Evolutionary conservation across 2,113 vertebrate species (phyloP), one percentile per base, ranked within the genome.

Genomic region (Lamprologus tigripictilis): DNA sequence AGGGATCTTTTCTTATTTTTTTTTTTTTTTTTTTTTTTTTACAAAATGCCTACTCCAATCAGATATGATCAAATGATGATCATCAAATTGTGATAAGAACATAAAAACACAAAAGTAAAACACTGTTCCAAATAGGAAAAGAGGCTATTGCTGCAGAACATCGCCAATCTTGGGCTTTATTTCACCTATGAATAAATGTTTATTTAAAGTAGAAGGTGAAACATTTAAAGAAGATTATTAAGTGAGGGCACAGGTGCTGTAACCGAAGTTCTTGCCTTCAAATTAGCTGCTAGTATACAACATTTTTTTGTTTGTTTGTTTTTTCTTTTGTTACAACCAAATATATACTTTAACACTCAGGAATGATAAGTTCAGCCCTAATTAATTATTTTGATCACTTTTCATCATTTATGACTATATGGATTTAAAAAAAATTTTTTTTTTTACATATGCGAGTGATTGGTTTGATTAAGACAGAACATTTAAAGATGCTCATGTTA

Each of bases 351-450:
- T 68, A 68, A 37, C 4, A 21, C 33, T n/a, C 4, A 68, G 33
- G 33, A 68, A n/a, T 37, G 61, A 68, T 37, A 13, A 35, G 0
- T 40, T 37, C 61, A 13, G 9, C 61, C 19, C 61, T 66, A 66
- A 66, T 66, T n/a, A 37, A 37, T 37, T 37, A 12, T 35, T 21
- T n/a, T 37, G 33, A 68, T 68, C 6, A 13, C 63, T 21, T 68
- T 68, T 35, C 31, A 35, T 37, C 17, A 66, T 66, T 66, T 66
- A n/a, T 66, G 61, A 66, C 9, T n/a, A 66, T 19, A 19, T 8
- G 19, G 17, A 7, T 37, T 37, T 21, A 0, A 2, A 1, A 61
- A 33, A 28, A 28, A 5, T n/a, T n/a, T n/a, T n/a, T n/a, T n/a
- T n/a, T n/a, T 28, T 28, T 68, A 68, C 35, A 21, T 71, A 21